These are phyloP conservation scores for Choloepus hoffmanni DNA, from an alignment of 2,113 vertebrate genomes.

Conservation along the genomic window DNA sequence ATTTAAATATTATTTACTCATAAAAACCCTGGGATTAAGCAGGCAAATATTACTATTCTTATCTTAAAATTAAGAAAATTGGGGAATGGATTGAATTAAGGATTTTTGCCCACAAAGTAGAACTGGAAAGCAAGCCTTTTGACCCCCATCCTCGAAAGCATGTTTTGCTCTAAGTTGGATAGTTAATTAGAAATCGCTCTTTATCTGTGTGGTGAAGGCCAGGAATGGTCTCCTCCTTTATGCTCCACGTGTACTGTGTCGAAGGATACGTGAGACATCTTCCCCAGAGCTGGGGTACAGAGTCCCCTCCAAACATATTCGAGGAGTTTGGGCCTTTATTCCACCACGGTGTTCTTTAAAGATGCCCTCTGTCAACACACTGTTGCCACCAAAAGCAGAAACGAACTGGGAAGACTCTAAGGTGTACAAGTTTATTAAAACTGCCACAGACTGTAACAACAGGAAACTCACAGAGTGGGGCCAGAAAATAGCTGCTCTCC, in stretches of 20 bases:
- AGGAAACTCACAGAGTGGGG: neutral
- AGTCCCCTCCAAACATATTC: neutral
- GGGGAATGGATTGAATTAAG: neutral
- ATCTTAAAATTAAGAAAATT: conserved; percentile 41
- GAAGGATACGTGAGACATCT: neutral
- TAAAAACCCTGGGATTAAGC: neutral
- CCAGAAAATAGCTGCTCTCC: neutral
- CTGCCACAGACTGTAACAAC: neutral
- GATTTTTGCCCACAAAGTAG: neutral
- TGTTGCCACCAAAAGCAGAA: neutral
- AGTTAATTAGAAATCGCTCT: neutral
- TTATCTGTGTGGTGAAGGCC: neutral
- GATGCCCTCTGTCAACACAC: neutral
- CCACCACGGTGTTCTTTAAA: neutral
- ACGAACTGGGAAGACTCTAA: neutral
- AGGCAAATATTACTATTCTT: neutral
- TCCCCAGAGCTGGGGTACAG: neutral
- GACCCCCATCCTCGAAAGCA: no score
- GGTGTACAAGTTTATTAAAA: neutral
- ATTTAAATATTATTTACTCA: conserved; percentile 11
- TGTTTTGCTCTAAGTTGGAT: neutral
- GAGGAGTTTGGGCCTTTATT: neutral
- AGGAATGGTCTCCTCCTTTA: neutral
- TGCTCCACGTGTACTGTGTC: neutral
- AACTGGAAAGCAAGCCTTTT: neutral